Base-by-base conservation (phyloP, 2,113 vertebrate species). In the Elaphurus davidianus region DNA sequence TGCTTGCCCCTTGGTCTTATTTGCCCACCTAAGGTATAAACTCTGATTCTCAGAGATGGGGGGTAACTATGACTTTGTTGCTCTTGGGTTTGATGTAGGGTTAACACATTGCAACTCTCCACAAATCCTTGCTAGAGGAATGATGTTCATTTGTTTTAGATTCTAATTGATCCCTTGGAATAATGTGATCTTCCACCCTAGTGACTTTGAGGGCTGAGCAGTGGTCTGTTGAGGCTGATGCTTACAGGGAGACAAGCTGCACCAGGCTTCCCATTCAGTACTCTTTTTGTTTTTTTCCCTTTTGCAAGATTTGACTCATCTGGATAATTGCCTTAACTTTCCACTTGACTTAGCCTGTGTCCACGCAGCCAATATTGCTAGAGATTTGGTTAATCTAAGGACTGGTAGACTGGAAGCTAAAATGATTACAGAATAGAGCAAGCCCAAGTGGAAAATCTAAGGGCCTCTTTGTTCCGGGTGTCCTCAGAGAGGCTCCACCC, bases 311-410 rank as follows among this genome's bases (percentile, higher is more conserved):
- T 87, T 50, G 90, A 84, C 76, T 92, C 59, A 84, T 95, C 71
- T 87, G 62, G 28, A 82, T 92, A 93, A 91, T 95, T 84, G 59
- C 95, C 74, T 95, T 95, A 74, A 43, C 84, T 97, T 97, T 94
- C 64, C 87, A 96, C 96, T 79, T 78, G 95, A 88, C 79, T 95
- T 97, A 92, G 82, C 87, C 30, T 84, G 52, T 82, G 76, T 43
- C 19, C 23, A 90, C 52, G 81, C 59, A 87, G 92, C 50, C 92
- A 33, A 90, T 89, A 89, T 93, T 5, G 0, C 55, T 40, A 83
- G 62, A 92, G 74, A 81, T 90, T 21, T 94, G 95, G 55, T 62
- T 88, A 87, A 76, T 90, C 87, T 84, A 50, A 76, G 87, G 33
- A 74, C 36, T 50, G 90, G 54, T 85, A 59, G 79, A 60, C 95